Percentiles rank a stretch among this genome's conserved stretches.
Conservation (phyloP, 2,888 invertebrate genomes). For the Portevinia maculata region DNA sequence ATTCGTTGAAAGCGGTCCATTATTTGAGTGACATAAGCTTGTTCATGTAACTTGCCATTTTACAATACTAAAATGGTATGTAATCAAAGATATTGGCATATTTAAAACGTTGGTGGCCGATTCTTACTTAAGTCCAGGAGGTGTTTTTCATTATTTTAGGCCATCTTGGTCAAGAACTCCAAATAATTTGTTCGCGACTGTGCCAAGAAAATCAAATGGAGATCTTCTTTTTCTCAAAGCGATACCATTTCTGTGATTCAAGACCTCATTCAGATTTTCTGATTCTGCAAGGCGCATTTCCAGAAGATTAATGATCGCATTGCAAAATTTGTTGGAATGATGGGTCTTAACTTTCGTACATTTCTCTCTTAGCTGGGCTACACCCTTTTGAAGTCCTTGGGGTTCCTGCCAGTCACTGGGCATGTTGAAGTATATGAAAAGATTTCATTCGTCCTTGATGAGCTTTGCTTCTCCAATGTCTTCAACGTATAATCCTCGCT, state of each 20-base stretch:
- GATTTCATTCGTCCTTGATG: not conserved
- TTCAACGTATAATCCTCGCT: not conserved
- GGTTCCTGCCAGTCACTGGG: not conserved
- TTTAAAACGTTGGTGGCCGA: too few species aligned
- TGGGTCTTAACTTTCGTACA: too few species aligned
- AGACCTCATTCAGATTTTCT: too few species aligned
- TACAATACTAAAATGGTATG: not conserved
- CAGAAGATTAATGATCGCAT: too few species aligned
- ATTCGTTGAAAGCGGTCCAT: too few species aligned
- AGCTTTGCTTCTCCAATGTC: not conserved
- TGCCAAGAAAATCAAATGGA: constrained; percentile 1
- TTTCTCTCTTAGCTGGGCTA: too few species aligned
- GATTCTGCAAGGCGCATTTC: too few species aligned
- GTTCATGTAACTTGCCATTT: not conserved
- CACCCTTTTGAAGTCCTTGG: not conserved
- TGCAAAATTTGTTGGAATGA: too few species aligned
- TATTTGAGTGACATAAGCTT: too few species aligned
- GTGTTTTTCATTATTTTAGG: not conserved
- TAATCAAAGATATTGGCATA: too few species aligned
- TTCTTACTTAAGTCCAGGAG: constrained; percentile 8
- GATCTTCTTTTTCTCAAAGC: too few species aligned
- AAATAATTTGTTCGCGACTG: constrained; percentile 8
- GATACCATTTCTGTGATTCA: too few species aligned
- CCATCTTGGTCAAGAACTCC: constrained; percentile 13
- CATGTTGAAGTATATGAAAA: not conserved